A percentile compares a stretch with the other conserved stretches of the same genome.
Evolutionary conservation across 2,888 invertebrate genomes (phyloP).

Genomic region (Pharmacophagus antenor): DNA sequence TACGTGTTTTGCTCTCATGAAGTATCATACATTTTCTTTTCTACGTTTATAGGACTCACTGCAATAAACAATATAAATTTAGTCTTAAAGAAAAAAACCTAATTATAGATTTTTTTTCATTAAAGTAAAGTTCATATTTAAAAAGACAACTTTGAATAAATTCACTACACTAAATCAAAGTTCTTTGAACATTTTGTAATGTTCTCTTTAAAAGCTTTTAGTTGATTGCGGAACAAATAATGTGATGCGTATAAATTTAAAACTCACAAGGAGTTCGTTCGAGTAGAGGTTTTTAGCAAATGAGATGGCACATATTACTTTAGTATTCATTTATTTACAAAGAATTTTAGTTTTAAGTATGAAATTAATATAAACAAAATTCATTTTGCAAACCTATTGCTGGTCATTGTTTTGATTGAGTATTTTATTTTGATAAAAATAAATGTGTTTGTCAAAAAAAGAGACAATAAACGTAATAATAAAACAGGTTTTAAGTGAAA

Average conservation of each 20-base stretch:
- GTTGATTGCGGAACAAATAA: conserved; percentile 28
- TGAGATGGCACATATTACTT: conserved; percentile 7
- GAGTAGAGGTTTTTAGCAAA: conserved; percentile 22
- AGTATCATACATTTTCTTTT: conserved; percentile 26
- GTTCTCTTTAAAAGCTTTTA: conserved; percentile 25
- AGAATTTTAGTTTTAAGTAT: neutral
- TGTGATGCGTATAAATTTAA: conserved; percentile 22
- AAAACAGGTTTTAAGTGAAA: no score
- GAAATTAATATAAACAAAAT: neutral
- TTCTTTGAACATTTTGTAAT: conserved; percentile 15
- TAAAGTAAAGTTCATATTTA: no score
- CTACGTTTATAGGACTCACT: conserved; percentile 4
- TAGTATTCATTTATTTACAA: neutral
- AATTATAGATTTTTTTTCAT: no score
- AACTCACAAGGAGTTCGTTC: conserved; percentile 13
- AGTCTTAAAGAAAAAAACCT: neutral
- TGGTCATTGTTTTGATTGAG: no score
- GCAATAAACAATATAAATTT: conserved; percentile 9
- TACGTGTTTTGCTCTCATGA: conserved; percentile 28
- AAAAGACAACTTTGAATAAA: neutral
- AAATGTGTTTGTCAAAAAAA: no score
- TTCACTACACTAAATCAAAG: neutral
- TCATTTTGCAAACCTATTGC: no score
- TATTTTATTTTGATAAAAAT: no score
- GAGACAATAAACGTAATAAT: no score